Evolutionary conservation across 2,888 invertebrate genomes (phyloP).

Genomic region (Opisthograptis luteolata): DNA sequence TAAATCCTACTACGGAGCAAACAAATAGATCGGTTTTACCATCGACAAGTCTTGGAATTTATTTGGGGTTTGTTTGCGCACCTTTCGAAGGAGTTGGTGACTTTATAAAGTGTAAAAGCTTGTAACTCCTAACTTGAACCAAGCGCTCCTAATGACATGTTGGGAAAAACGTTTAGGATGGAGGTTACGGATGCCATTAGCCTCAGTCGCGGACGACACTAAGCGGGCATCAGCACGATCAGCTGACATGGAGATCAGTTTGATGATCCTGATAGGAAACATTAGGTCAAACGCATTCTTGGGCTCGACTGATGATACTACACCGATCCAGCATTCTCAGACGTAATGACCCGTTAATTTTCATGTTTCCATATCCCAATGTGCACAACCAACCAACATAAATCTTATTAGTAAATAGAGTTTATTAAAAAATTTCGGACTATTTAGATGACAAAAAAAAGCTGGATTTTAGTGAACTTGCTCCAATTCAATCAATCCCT

Average conservation of each 20-base stretch:
- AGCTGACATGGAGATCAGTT: slow-evolving; percentile 17
- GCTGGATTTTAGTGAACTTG: too few relatives aligned
- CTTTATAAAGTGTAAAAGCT: neutral
- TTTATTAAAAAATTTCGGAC: too few relatives aligned
- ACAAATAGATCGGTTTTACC: too few relatives aligned
- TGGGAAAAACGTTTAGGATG: slow-evolving; percentile 72
- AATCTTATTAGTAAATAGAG: too few relatives aligned
- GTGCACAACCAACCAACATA: too few relatives aligned
- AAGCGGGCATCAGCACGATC: slow-evolving; percentile 39
- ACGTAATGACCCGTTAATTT: neutral
- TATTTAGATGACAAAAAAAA: too few relatives aligned
- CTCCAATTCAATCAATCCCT: too few relatives aligned
- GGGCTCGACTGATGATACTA: neutral
- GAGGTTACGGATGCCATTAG: slow-evolving; percentile 48
- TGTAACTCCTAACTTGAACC: slow-evolving; percentile 41
- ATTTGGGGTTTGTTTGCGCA: too few relatives aligned
- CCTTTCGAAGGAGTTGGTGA: neutral
- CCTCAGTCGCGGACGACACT: slow-evolving; percentile 48
- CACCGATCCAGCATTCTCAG: neutral
- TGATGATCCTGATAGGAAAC: slow-evolving; percentile 12
- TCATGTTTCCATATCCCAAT: too few relatives aligned
- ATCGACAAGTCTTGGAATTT: too few relatives aligned
- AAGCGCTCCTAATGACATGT: slow-evolving; percentile 60
- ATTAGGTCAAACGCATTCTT: slow-evolving; percentile 3
- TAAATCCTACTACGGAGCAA: too few relatives aligned